phyloP scores from a whole-genome alignment of 2,888 invertebrate species.

The Lasioglossum lativentre region DNA sequence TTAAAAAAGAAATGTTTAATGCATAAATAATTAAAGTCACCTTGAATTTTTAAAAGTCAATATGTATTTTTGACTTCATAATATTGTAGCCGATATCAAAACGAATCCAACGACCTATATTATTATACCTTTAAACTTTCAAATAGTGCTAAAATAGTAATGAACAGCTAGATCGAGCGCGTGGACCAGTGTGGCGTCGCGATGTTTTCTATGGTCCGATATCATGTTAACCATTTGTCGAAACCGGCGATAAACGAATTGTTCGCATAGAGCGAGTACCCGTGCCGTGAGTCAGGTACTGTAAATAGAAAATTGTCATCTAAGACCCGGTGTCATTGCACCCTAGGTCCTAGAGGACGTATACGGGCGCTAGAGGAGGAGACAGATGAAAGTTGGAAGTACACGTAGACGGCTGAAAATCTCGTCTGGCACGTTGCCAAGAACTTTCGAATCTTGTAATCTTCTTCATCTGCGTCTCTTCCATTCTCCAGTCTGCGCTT shows the following conservation, averaged over 20 bases:
- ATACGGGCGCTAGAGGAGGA: conserved; percentile 56
- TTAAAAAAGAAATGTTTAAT: too few relatives aligned
- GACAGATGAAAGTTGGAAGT: conserved; percentile 68
- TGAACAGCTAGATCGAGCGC: too few relatives aligned
- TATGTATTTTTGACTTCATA: too few relatives aligned
- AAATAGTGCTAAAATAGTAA: too few relatives aligned
- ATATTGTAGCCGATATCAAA: too few relatives aligned
- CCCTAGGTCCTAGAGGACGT: conserved; percentile 69
- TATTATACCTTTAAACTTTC: too few relatives aligned
- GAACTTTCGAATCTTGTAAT: conserved; percentile 69
- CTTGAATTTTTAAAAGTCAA: too few relatives aligned
- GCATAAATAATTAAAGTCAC: too few relatives aligned
- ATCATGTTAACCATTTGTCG: neutral
- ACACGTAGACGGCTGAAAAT: conserved; percentile 78
- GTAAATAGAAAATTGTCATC: conserved; percentile 70
- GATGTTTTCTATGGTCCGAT: neutral
- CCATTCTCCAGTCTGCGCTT: conserved; percentile 54
- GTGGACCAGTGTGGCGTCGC: too few relatives aligned
- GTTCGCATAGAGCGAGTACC: conserved; percentile 36
- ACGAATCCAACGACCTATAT: too few relatives aligned
- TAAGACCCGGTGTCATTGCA: conserved; percentile 70
- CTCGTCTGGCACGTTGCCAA: conserved; percentile 75
- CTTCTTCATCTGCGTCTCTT: conserved; percentile 59
- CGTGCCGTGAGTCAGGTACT: conserved; percentile 64
- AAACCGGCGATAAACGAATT: conserved; percentile 28